Conservation (phyloP, 2,888 invertebrate genomes). For the Merodon equestris region DNA sequence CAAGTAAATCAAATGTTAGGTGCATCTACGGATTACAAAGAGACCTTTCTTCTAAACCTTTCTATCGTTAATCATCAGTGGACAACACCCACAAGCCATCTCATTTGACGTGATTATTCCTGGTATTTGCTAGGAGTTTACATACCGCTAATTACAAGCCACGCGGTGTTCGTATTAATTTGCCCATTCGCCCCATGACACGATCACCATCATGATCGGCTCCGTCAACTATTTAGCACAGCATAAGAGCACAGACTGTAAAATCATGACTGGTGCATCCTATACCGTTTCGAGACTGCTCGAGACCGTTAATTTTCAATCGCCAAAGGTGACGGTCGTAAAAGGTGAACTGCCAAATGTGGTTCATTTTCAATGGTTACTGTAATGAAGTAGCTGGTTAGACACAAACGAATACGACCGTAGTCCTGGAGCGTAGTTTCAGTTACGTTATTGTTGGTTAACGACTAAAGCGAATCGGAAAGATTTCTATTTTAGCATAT, state of each 20-base stretch:
- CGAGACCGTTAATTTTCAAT: constrained; percentile 23
- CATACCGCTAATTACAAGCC: constrained; percentile 38
- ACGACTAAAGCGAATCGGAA: constrained; percentile 39
- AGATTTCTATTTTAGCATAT: constrained; percentile 43
- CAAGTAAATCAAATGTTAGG: no score
- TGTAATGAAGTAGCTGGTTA: constrained; percentile 5
- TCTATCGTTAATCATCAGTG: constrained; percentile 4
- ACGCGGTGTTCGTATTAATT: constrained; percentile 28
- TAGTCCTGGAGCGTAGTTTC: constrained; percentile 27
- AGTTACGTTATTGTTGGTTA: constrained; percentile 38
- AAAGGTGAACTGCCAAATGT: constrained; percentile 41
- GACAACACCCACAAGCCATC: constrained; percentile 17
- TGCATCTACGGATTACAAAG: no score
- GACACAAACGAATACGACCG: constrained; percentile 28
- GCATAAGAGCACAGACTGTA: no score
- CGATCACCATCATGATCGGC: constrained; percentile 3
- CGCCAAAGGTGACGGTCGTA: constrained; percentile 52
- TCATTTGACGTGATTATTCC: constrained; percentile 12
- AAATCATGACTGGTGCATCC: no score
- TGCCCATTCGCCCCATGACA: constrained; percentile 5
- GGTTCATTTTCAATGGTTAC: constrained; percentile 10
- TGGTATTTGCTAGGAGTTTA: constrained; percentile 28
- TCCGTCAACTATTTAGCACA: not conserved
- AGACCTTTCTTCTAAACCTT: not conserved
- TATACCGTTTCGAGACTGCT: no score